Evolutionary conservation across 2,113 vertebrate species (phyloP).

Genomic region (Cephalopterus ornatus): DNA sequence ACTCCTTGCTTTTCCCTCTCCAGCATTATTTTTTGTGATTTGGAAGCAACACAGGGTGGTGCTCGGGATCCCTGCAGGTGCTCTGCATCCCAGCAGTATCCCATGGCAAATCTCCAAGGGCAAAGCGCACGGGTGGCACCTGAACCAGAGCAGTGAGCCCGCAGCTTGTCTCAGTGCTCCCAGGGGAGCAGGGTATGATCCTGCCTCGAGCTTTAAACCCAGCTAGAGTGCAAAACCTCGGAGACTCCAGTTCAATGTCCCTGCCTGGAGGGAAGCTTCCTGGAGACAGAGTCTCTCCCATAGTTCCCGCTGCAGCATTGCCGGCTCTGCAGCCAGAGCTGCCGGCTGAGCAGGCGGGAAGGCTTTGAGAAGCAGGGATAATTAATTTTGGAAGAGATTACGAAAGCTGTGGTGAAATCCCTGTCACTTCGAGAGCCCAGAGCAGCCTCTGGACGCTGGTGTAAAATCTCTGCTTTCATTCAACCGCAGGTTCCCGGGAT

Average conservation of each 20-base stretch:
- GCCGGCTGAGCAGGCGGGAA: background rate
- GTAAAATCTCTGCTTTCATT: conserved; percentile 6
- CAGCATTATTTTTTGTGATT: background rate
- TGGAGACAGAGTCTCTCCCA: background rate
- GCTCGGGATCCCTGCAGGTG: background rate
- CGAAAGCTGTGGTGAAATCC: background rate
- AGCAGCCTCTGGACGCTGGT: background rate
- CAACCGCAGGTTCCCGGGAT: background rate
- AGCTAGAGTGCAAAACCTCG: background rate
- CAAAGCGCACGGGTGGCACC: rapidly evolving
- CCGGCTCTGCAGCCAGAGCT: background rate
- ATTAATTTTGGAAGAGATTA: conserved; percentile 16
- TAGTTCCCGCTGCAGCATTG: background rate
- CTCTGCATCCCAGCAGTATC: rapidly evolving
- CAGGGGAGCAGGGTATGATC: rapidly evolving
- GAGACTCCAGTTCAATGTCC: too few relatives aligned
- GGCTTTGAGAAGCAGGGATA: background rate
- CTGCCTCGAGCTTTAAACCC: rapidly evolving
- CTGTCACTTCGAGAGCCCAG: background rate
- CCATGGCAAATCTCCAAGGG: background rate
- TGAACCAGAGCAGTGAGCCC: background rate
- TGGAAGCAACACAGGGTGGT: background rate
- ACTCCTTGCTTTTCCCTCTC: background rate
- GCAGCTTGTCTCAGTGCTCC: background rate
- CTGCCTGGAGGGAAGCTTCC: background rate